Evolutionary conservation across 1,140 invertebrate species (phyloP).

Genomic region (Leptinotarsa lineolata): DNA sequence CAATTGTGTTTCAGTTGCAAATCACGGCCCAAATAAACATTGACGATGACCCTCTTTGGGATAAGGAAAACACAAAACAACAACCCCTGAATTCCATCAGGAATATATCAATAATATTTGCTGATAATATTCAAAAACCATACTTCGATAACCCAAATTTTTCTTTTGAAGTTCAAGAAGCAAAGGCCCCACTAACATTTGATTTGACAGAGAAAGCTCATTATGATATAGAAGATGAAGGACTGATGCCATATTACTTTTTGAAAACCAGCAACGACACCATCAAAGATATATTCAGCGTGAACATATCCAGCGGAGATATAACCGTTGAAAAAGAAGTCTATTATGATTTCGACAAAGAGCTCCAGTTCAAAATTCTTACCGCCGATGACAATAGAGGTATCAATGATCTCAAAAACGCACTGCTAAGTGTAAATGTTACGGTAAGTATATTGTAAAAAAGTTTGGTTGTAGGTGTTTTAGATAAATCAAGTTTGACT

Average conservation of each 20-base stretch:
- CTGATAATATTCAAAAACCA: slow-evolving; percentile 19
- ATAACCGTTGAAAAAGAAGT: slow-evolving; percentile 42
- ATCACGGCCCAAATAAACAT: not conserved
- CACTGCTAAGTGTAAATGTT: slow-evolving; percentile 24
- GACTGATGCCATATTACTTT: slow-evolving; percentile 30
- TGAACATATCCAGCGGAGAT: slow-evolving; percentile 22
- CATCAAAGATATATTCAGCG: slow-evolving; percentile 22
- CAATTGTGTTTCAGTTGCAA: not conserved
- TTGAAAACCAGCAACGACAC: slow-evolving; percentile 19
- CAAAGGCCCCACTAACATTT: not conserved
- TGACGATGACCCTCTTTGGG: no score
- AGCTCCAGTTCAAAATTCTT: slow-evolving; percentile 54
- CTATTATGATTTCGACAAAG: slow-evolving; percentile 52
- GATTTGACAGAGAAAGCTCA: not conserved
- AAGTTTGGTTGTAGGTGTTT: no score
- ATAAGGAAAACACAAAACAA: not conserved
- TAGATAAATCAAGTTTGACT: no score
- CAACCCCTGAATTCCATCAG: not conserved
- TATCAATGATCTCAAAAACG: not conserved
- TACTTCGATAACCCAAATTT: slow-evolving; percentile 7
- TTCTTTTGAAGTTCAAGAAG: slow-evolving; percentile 21
- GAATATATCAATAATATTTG: slow-evolving; percentile 25
- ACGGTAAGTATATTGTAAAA: slow-evolving; percentile 27
- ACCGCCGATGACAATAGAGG: slow-evolving; percentile 52
- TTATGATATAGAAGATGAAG: slow-evolving; percentile 8